Base-by-base conservation (phyloP, 2,113 vertebrate species). In the Bostrychus sinensis region DNA sequence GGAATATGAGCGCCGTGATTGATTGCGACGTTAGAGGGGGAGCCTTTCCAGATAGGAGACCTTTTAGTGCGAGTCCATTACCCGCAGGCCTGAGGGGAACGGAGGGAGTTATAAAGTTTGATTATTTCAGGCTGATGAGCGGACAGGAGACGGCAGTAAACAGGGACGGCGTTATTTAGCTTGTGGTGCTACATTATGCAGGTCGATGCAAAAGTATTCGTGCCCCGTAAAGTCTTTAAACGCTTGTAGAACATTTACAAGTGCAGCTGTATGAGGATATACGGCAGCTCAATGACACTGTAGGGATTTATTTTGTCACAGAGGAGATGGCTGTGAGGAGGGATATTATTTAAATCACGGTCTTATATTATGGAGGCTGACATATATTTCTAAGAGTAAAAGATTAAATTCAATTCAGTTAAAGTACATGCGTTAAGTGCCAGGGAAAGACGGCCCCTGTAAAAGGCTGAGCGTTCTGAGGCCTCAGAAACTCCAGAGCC, bases 41-140 rank as follows among this genome's bases (percentile, higher is more conserved):
- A 92, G 67, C 51, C 56, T 76, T 84, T 80, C 36, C 34, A 90
- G 86, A 91, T 81, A 94, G 91, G 89, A 94, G 91, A 93, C 91
- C 91, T 92, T 23, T 90, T 92, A 94, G 92, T 94, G 92, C 86
- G 89, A 91, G 91, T 91, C 92, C 94, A 94, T 95, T 95, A 94
- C 88, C 87, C 90, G 68, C 87, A 90, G 93, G 75, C 59, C 26
- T 59, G 46, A 69, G 66, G 66, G 48, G 67, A 53, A 57, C 56
- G 57, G 58, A 56, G 71, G 56, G 62, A 22, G 70, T 56, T 68
- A 51, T 73, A 59, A 80, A 74, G 25, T 69, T 72, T 74, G 66
- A 82, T 76, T 66, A 68, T 30, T 78, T 72, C 55, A 56, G 48
- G 72, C 25, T 72, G 70, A 78, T 86, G 75, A 79, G 70, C 78